phyloP scores from a whole-genome alignment of 2,888 invertebrate genomes.

The Stratiomys singularior region DNA sequence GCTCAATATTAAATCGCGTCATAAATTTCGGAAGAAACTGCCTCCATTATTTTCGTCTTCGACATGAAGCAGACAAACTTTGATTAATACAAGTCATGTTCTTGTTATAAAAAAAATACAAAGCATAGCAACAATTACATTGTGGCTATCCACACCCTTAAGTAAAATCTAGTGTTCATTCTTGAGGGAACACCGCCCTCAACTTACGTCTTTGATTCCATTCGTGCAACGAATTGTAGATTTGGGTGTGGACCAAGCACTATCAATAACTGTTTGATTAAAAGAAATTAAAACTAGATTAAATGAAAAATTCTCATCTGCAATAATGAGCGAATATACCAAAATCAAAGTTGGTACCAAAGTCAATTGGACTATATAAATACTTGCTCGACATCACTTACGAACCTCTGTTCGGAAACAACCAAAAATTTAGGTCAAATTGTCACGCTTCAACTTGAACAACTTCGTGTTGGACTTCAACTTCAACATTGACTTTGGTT shows the following conservation, averaged over 20 bases:
- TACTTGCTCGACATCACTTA: not conserved
- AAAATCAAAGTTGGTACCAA: not conserved
- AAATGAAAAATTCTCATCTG: not conserved
- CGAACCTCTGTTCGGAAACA: not conserved
- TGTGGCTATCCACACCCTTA: slow-evolving; percentile 5
- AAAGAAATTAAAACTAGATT: not conserved
- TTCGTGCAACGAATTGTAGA: not conserved
- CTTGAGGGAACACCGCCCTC: not conserved
- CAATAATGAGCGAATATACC: not conserved
- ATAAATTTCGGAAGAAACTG: not conserved
- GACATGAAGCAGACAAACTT: not conserved
- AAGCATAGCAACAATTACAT: not conserved
- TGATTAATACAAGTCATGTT: not conserved
- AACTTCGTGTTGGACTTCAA: not conserved
- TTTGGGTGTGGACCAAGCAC: not conserved
- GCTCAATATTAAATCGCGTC: not conserved
- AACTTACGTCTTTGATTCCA: not conserved
- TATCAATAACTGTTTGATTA: not conserved
- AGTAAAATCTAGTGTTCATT: not conserved
- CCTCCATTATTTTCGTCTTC: not conserved
- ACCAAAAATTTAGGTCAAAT: not conserved
- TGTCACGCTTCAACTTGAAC: not conserved
- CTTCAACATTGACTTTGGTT: not conserved
- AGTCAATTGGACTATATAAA: not conserved
- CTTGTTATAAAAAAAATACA: not conserved